phyloP scores from a whole-genome alignment of 2,888 invertebrate genomes.

The Hypolimnas misippus region DNA sequence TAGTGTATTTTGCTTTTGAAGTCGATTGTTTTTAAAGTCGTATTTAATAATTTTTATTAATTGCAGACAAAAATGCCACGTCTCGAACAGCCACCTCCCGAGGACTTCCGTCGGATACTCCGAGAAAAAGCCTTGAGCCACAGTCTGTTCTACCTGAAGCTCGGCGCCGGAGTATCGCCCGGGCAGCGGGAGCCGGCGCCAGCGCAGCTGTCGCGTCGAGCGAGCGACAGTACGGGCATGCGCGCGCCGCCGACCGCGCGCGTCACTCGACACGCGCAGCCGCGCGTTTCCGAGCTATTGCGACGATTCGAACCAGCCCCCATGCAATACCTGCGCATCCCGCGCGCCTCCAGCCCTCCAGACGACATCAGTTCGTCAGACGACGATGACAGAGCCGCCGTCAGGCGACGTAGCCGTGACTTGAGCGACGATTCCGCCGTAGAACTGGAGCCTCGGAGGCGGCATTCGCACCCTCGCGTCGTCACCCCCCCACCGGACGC shows the following conservation, averaged over 20 bases:
- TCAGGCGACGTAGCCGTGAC: conserved; percentile 75
- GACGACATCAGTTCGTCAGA: conserved; percentile 79
- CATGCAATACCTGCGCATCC: conserved; percentile 79
- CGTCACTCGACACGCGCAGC: conserved; percentile 67
- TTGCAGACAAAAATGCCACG: conserved; percentile 65
- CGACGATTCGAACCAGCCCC: conserved; percentile 74
- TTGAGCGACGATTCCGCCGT: conserved; percentile 83
- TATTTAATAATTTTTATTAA: background rate
- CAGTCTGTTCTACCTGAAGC: conserved; percentile 78
- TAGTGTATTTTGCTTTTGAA: background rate
- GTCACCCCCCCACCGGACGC: conserved; percentile 71
- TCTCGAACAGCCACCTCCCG: conserved; percentile 65
- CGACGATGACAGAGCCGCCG: conserved; percentile 77
- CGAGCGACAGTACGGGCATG: conserved; percentile 65
- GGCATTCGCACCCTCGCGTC: conserved; percentile 73
- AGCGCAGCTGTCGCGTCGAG: conserved; percentile 40
- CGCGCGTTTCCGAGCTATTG: conserved; percentile 73
- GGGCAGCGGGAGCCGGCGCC: conserved; percentile 50
- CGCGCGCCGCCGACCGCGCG: conserved; percentile 71
- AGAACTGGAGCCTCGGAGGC: conserved; percentile 78
- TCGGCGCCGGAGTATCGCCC: conserved; percentile 65
- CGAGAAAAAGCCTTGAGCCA: conserved; percentile 79
- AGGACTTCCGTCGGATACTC: conserved; percentile 78
- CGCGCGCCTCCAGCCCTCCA: conserved; percentile 68
- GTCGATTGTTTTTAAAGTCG: background rate